Base-by-base conservation (phyloP, 2,888 invertebrate genomes). In the Drosophila rellima region DNA sequence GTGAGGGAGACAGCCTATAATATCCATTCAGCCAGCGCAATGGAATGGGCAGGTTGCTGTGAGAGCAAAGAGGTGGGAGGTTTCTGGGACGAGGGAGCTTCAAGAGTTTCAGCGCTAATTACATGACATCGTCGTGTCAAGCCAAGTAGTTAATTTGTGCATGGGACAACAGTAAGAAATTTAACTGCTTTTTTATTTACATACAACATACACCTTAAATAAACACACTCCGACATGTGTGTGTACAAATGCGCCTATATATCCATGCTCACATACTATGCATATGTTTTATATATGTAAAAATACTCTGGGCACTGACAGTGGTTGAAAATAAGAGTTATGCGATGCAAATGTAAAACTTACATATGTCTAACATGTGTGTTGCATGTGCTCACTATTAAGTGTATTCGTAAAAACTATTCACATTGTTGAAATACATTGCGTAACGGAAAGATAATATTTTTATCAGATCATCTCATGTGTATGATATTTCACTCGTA, bases 111-210 rank as follows among this genome's bases (percentile, higher is more conserved):
- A 66, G 66, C 64, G 74, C 69, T 75, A 78, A 75, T 75, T 75
- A 75, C 64, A 73, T 73, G 74, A 73, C 78, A 78, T 73, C 64
- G 88, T 82, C 60, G 73, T 79, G 88, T 66, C 85, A 77, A 85
- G 75, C 72, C 82, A 87, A 88, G 82, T 80, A 82, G 70, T 82
- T 85, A 82, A 85, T 88, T 85, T 77, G 74, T 80, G 63, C 69
- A 72, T 44, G 65, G 56, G 54, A 52, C 71, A 74, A 62, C 62
- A 57, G 44, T 60, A 61, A 73, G 65, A 68, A 70, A 82, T 66
- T 61, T 70, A 68, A 78, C 67, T 66, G 78, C 68, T 66, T 73
- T 68, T 73, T 63, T 61, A 65, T 65, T 70, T 65, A 55, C 60
- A 70, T 60, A 65, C 61, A 44, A 56, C 71, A 56, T 29, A 57